phyloP scores from a whole-genome alignment of 35 echinoderm and acorn worm genomes.

The Patiria miniata region DNA sequence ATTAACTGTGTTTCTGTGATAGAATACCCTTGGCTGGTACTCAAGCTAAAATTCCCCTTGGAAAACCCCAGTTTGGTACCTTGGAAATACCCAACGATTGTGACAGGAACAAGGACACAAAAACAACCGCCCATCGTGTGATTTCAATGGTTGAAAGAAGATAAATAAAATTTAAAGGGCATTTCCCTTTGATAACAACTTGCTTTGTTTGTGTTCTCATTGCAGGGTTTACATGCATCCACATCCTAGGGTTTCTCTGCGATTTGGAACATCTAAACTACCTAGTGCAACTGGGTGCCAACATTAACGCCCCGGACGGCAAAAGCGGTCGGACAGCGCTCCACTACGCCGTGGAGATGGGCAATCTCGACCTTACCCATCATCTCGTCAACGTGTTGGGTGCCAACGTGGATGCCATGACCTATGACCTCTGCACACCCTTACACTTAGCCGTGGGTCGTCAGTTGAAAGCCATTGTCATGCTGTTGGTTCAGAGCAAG shows the following conservation, averaged over 20 bases:
- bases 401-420: slow-evolving; percentile 76
- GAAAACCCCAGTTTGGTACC: slow-evolving; percentile 24
- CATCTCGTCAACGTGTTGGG: slow-evolving; percentile 49
- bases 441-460: slow-evolving; percentile 87
- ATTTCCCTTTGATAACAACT: no score
- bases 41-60: slow-evolving; percentile 47
- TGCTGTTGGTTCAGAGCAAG: slow-evolving; percentile 54
- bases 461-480: slow-evolving; percentile 22
- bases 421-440: slow-evolving; percentile 87
- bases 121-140: no score
- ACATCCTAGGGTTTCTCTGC: slow-evolving; percentile 57
- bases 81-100: slow-evolving; percentile 13
- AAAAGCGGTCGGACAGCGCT: slow-evolving; percentile 86
- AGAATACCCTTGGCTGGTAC: no score
- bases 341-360: slow-evolving; percentile 82
- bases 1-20: no score
- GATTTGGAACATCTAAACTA: slow-evolving; percentile 57
- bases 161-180: no score
- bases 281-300: slow-evolving; percentile 55
- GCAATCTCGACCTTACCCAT: slow-evolving; percentile 53
- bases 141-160: no score
- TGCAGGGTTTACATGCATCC: slow-evolving; percentile 86
- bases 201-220: slow-evolving; percentile 18
- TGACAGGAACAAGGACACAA: no score
- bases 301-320: slow-evolving; percentile 82